phyloP scores from a whole-genome alignment of 2,113 vertebrate species.

The Thalassoma bifasciatum region DNA sequence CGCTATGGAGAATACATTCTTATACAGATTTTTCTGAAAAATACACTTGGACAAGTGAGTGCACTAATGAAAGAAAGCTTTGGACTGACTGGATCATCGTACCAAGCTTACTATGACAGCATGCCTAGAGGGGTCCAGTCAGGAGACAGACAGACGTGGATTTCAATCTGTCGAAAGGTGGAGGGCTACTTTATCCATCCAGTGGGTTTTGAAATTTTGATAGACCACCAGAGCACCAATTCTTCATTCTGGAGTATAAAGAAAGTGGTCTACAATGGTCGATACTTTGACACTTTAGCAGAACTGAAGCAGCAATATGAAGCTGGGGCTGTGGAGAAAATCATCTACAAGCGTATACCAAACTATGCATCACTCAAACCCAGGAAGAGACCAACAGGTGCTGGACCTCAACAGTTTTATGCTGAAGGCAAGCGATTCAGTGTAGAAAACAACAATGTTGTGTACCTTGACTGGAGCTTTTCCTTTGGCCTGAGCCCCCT shows the following conservation, averaged over 20 bases:
- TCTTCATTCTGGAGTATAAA: constrained; percentile 81
- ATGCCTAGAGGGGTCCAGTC: constrained; percentile 86
- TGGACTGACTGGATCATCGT: background rate
- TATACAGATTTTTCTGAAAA: constrained; percentile 62
- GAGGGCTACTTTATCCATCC: constrained; percentile 86
- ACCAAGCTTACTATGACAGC: constrained; percentile 49
- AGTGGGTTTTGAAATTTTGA: constrained; percentile 88
- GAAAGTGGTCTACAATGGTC: constrained; percentile 86
- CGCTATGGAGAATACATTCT: constrained; percentile 82
- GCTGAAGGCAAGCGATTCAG: constrained; percentile 84
- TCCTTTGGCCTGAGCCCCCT: constrained; percentile 87
- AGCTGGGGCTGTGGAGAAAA: constrained; percentile 67
- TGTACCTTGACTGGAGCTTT: constrained; percentile 88
- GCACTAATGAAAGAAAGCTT: constrained; percentile 86
- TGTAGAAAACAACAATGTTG: constrained; percentile 82
- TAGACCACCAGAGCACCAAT: constrained; percentile 83
- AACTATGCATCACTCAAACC: constrained; percentile 85
- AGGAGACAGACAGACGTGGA: constrained; percentile 88
- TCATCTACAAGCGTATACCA: constrained; percentile 59
- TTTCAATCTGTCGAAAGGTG: constrained; percentile 84
- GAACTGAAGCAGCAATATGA: constrained; percentile 80
- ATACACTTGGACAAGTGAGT: constrained; percentile 27
- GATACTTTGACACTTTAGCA: constrained; percentile 81
- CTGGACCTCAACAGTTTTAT: constrained; percentile 84
- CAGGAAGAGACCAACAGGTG: constrained; percentile 23